Conservation (phyloP, 2,113 vertebrate genomes). For the Solea solea region DNA sequence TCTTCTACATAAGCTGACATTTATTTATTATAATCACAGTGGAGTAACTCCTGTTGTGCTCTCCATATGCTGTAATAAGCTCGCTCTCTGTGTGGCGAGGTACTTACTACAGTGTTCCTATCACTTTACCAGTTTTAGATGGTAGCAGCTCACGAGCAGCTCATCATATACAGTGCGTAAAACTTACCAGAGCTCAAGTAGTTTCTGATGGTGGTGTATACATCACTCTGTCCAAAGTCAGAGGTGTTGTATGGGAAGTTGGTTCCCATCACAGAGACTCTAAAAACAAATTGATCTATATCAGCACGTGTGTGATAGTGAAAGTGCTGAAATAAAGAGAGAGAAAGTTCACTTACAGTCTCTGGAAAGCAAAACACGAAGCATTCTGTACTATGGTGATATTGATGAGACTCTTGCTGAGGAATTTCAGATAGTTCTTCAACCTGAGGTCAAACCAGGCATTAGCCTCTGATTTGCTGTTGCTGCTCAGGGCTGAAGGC, state of each 20-base stretch:
- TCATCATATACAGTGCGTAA: too few species aligned
- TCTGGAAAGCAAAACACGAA: constrained; percentile 66
- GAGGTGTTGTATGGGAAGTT: constrained; percentile 58
- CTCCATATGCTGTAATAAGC: too few species aligned
- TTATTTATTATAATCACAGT: too few species aligned
- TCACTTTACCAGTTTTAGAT: too few species aligned
- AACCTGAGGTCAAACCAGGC: constrained; percentile 65
- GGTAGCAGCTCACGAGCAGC: too few species aligned
- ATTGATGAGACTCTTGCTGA: constrained; percentile 64
- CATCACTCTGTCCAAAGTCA: constrained; percentile 57
- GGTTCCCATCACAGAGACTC: constrained; percentile 69
- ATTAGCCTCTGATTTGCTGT: constrained; percentile 44
- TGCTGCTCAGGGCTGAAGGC: constrained; percentile 61
- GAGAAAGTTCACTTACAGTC: constrained; percentile 58
- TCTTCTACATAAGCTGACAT: too few species aligned
- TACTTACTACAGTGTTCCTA: too few species aligned
- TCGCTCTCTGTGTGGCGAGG: too few species aligned
- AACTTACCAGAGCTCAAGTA: constrained; percentile 60
- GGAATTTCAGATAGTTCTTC: constrained; percentile 62
- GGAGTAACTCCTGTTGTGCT: too few species aligned
- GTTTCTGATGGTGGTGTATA: constrained; percentile 65
- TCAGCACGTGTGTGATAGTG: neutral
- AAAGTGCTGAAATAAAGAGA: neutral
- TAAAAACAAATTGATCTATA: constrained; percentile 21
- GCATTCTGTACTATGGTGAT: constrained; percentile 46